Evolutionary conservation across 2,888 invertebrate genomes (phyloP), one percentile per base, ranked within the genome.

Genomic region (Caenorhabditis auriculariae): DNA sequence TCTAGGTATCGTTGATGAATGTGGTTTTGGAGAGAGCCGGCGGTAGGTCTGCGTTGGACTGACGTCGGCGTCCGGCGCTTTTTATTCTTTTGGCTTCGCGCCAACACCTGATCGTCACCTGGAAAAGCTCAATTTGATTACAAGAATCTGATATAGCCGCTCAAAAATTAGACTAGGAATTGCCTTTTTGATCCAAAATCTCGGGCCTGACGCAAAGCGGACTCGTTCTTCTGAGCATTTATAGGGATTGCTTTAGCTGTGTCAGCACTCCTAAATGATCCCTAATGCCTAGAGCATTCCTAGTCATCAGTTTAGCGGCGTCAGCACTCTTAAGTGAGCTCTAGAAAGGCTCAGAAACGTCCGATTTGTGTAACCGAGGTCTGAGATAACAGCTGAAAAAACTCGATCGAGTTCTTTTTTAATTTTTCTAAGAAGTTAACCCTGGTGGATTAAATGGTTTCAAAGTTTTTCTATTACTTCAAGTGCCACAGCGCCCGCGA

Each of bases 401-500:
- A n/a, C n/a, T n/a, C n/a, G n/a, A n/a, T n/a, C n/a, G n/a, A n/a
- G n/a, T n/a, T n/a, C n/a, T n/a, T 12, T 32, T 32, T 9, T 32
- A 9, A 32, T 32, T 32, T 32, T 32, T 32, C n/a, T 12, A 32
- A 32, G 35, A 32, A 12, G 9, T 32, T n/a, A 32, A 32, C n/a
- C 9, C n/a, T 32, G n/a, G 9, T 12, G n/a, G 9, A 12, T 9
- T n/a, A 32, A 32, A 12, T n/a, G 35, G 9, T 12, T 32, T 32
- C 9, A 32, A 32, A 32, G 9, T 32, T 32, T 32, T 32, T 12
- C 35, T 32, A 9, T 38, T 19, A 66, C 69, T 61, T 69, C 69
- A 21, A 69, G 50, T 1, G 66, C 66, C 17, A 69, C 52, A 2
- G 60, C 66, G 5, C 66, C 69, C 17, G 69, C 69, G 17, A 66